A percentile compares a stretch with the other conserved stretches of the same genome.
phyloP scores from a whole-genome alignment of 2,888 invertebrate genomes.

The Harpagoxenus sublaevis region DNA sequence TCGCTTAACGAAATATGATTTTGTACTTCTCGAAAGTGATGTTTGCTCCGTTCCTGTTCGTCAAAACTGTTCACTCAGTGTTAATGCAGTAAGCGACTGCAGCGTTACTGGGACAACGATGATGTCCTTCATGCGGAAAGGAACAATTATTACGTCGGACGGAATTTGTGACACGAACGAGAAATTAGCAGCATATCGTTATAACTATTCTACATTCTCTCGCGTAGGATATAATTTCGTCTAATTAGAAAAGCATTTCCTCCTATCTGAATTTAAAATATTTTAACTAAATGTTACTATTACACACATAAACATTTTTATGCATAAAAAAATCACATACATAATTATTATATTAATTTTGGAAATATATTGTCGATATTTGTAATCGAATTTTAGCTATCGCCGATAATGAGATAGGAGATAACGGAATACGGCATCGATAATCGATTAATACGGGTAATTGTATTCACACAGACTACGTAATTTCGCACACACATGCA shows the following conservation, averaged over 20 bases:
- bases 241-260: slow-evolving; percentile 1
- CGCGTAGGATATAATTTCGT: background rate
- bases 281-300: background rate
- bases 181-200: background rate
- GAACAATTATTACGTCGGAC: slow-evolving; percentile 5
- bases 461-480: slow-evolving; percentile 12
- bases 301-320: background rate
- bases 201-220: background rate
- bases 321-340: background rate
- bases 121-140: background rate
- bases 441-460: slow-evolving; percentile 42
- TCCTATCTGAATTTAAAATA: background rate
- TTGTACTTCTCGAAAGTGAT: slow-evolving; percentile 2
- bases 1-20: slow-evolving; percentile 18
- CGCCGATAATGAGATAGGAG: background rate
- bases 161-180: background rate
- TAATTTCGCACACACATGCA: slow-evolving; percentile 5
- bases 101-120: slow-evolving; percentile 2
- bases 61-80: background rate
- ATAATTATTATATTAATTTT: background rate
- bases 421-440: slow-evolving; percentile 18
- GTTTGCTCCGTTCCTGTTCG: background rate
- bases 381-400: background rate
- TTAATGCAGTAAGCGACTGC: slow-evolving; percentile 35
- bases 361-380: background rate